Base-by-base conservation (phyloP, 2,797 vertebrate species). In the Sebastes umbrosus region DNA sequence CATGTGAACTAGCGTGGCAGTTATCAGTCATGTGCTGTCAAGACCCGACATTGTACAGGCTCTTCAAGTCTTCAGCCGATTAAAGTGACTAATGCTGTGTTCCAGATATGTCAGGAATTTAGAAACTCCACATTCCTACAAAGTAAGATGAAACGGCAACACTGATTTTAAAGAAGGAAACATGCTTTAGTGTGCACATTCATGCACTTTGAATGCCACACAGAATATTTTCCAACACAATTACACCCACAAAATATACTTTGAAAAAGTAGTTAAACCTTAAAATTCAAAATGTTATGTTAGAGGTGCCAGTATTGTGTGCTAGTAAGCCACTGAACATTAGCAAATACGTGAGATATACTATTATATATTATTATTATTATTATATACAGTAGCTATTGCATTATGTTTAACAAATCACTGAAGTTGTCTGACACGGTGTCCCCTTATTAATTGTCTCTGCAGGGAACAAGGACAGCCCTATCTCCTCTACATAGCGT, bases 401-500 rank as follows among this genome's bases (percentile, higher is more conserved):
- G n/a, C 22, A 3, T 69, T 57, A 62, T 12, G 60, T 63, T n/a
- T 25, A 57, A 16, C 12, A 22, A 66, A 58, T 70, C n/a, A 14
- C 13, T 64, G 59, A 39, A 24, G 8, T 22, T 62, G 8, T 72
- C 6, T 57, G 4, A 54, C 16, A 20, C 4, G 1, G 14, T 43
- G 36, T 67, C 20, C 4, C 65, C 5, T 69, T 2, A 6, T 64
- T 68, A 10, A n/a, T 24, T 67, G 34, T 79, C 8, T 79, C 65
- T 79, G 72, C 88, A 99, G 98, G 2, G 12, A 93, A 73, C 94
- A 84, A 0, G 88, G 94, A 13, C 95, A 89, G 57, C 97, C 99
- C 4, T 99, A 97, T 89, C 95, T 99, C 82, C 95, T 99, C 9
- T 99, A 98, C 58, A 69, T 99, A 73, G 98, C 96, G 0, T 86